phyloP scores from a whole-genome alignment of 2,113 vertebrate species.

The Malurus cyaneus region DNA sequence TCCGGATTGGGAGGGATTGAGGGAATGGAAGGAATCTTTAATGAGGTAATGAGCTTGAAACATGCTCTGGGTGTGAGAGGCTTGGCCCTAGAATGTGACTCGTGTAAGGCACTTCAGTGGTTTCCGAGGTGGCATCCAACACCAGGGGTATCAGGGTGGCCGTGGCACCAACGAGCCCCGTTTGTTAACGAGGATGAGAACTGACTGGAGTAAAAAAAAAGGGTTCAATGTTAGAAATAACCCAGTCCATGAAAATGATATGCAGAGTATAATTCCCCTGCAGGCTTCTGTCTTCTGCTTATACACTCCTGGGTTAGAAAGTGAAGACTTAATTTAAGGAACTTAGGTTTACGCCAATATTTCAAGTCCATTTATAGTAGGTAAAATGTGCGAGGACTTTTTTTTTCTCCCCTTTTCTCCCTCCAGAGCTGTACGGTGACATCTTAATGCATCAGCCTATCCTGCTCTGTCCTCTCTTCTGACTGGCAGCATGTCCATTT shows the following conservation, averaged over 20 bases:
- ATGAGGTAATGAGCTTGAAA: neutral
- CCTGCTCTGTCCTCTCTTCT: conserved; percentile 1
- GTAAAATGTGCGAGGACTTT: conserved; percentile 23
- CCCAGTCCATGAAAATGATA: conserved; percentile 24
- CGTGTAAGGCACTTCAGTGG: neutral
- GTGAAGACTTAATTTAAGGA: conserved; percentile 67
- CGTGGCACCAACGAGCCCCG: neutral
- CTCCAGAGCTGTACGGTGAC: conserved; percentile 8
- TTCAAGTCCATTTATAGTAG: conserved; percentile 51
- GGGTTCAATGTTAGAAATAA: conserved; percentile 15
- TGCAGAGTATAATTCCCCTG: conserved; percentile 59
- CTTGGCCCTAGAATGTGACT: neutral
- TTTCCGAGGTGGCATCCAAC: rapidly evolving
- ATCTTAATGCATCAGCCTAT: conserved; percentile 49
- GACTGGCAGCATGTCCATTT: conserved; percentile 64
- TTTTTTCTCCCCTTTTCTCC: neutral
- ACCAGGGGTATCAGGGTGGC: neutral
- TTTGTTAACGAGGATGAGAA: conserved; percentile 23
- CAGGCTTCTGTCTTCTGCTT: conserved; percentile 62
- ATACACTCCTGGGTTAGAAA: conserved; percentile 49
- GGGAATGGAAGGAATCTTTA: neutral
- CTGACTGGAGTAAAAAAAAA: neutral
- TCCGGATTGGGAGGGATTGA: neutral
- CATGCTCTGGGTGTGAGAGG: neutral
- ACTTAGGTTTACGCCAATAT: conserved; percentile 46